A percentile compares a stretch with the other conserved stretches of the same genome.
Evolutionary conservation across 2,797 vertebrate species (phyloP).

Genomic region (Bradypodion ventrale): DNA sequence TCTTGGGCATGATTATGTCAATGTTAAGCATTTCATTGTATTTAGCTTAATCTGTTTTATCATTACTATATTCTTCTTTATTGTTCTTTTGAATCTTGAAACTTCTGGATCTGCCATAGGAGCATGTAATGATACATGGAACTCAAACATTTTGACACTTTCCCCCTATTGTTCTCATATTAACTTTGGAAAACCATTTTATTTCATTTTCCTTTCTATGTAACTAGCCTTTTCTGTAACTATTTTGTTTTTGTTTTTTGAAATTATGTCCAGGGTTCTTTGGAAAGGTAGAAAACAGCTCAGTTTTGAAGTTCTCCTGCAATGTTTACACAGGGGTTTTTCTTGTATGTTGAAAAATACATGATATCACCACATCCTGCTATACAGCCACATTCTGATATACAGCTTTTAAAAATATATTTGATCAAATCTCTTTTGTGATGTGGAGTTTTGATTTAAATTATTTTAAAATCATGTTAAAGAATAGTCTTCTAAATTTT

Average conservation of each 20-base stretch:
- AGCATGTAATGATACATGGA: background rate
- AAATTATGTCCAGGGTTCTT: background rate
- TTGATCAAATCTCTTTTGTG: background rate
- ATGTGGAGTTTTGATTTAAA: background rate
- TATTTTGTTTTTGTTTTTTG: background rate
- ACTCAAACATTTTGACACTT: no score
- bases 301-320: background rate
- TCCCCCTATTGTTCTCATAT: background rate
- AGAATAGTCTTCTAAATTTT: slow-evolving; percentile 4
- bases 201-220: slow-evolving; percentile 32
- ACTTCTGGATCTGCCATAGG: background rate
- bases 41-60: no score
- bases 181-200: background rate
- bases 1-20: background rate
- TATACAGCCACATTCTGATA: no score
- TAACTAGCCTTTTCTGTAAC: slow-evolving; percentile 8
- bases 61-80: background rate
- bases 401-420: background rate
- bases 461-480: background rate
- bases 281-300: no score
- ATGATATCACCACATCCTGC: background rate
- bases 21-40: background rate
- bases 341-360: background rate
- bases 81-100: background rate
- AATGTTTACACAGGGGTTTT: background rate